Evolutionary conservation across 2,797 vertebrate genomes (phyloP), one percentile per base, ranked within the genome.

Genomic region (Dallia pectoralis): DNA sequence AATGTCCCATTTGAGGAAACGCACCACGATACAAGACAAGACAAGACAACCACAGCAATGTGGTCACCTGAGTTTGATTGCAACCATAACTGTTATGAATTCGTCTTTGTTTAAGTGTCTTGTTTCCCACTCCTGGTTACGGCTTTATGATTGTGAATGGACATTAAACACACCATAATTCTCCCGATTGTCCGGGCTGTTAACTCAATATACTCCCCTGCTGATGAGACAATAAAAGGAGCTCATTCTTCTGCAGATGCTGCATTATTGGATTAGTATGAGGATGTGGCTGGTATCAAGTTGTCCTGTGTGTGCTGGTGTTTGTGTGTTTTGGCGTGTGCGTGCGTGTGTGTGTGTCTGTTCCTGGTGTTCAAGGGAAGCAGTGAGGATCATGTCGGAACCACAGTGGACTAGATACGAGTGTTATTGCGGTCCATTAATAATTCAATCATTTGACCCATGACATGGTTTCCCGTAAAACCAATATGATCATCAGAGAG

Each of bases 241-340:
- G 25, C 12, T 22, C 44, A 25, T 83, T 79, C 81, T 90, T 88
- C 71, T 89, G 90, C 88, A 49, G 79, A 87, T 71, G 89, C 79
- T 40, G 84, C 89, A 82, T 85, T 92, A 91, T 92, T 91, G 90
- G 89, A 91, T 92, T 92, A 90, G 88, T 89, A 91, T 89, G 82
- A 89, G 89, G 90, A 91, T 89, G 81, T 88, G 79, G 77, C 88
- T 83, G 71, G 84, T 86, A 86, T 90, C 85, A 86, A 84, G 87
- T 88, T 85, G 76, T 86, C 72, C 82, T 77, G 81, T 83, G n/a
- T 56, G 8, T 5, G 7, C 22, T 7, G n/a, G n/a, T 56, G 51
- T 18, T 1, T 51, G 48, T 51, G 18, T 22, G 51, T 11, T 19
- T 11, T 5, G 5, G n/a, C 3, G 51, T 53, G 7, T 22, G 51